Conservation (phyloP, 2,113 vertebrate genomes). For the Elaphurus davidianus region DNA sequence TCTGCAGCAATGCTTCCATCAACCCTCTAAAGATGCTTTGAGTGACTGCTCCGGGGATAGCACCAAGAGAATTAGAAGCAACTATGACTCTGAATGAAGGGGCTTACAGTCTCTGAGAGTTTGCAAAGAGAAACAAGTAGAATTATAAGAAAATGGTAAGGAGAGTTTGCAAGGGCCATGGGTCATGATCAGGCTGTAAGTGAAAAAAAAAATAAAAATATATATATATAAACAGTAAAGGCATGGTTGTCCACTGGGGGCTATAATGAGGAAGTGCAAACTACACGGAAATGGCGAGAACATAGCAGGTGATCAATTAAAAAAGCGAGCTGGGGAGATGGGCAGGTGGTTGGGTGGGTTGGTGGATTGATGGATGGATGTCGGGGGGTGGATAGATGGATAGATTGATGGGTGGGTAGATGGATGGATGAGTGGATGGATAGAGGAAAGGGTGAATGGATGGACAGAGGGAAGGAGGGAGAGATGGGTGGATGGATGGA, state of each 20-base stretch:
- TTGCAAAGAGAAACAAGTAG: neutral
- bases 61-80: neutral
- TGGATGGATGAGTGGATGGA: accelerated
- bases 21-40: neutral
- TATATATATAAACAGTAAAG: neutral
- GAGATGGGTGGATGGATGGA: no score
- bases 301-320: neutral
- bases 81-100: neutral
- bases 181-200: neutral
- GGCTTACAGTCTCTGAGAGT: neutral
- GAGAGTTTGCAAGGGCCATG: neutral
- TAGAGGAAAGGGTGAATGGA: no score
- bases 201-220: neutral
- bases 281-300: neutral
- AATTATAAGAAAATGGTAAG: neutral
- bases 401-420: accelerated
- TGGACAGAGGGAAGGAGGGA: no score
- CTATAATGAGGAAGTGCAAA: neutral
- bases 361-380: accelerated
- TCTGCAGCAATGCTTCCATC: neutral
- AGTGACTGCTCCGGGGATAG: neutral
- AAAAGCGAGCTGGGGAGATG: neutral
- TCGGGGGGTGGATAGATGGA: accelerated
- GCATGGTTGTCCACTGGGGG: neutral
- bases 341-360: accelerated